phyloP scores from a whole-genome alignment of 2,113 vertebrate species.

The Syngnathus scovelli region DNA sequence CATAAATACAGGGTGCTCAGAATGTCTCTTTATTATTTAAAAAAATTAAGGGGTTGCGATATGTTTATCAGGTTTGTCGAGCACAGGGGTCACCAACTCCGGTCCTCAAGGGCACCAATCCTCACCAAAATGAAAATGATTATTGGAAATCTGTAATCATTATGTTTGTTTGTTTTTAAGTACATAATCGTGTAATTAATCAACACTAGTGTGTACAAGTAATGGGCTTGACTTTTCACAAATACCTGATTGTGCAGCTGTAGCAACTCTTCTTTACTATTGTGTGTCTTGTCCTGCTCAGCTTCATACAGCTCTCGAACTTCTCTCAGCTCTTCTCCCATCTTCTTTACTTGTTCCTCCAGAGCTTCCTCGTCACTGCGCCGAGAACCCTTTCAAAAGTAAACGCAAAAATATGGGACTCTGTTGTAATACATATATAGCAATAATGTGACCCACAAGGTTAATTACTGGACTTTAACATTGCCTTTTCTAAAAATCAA shows the following conservation, averaged over 20 bases:
- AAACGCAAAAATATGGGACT: constrained; percentile 10
- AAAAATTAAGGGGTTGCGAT: no score
- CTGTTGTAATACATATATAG: neutral
- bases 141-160: no score
- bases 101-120: no score
- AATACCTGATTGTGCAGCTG: constrained; percentile 88
- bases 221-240: neutral
- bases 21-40: neutral
- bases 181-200: neutral
- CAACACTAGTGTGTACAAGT: neutral
- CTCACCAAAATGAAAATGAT: no score
- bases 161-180: no score
- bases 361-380: constrained; percentile 89
- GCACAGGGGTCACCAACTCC: no score
- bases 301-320: constrained; percentile 83
- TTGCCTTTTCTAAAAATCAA: neutral
- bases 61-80: no score
- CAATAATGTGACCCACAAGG: neutral
- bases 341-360: constrained; percentile 90
- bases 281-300: constrained; percentile 81
- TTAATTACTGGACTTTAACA: neutral
- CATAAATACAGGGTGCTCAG: neutral
- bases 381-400: constrained; percentile 76
- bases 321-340: constrained; percentile 85
- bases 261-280: constrained; percentile 81